These are phyloP conservation scores for Mamestra configurata DNA, from an alignment of 1,140 invertebrate species.

Conservation along the genomic window DNA sequence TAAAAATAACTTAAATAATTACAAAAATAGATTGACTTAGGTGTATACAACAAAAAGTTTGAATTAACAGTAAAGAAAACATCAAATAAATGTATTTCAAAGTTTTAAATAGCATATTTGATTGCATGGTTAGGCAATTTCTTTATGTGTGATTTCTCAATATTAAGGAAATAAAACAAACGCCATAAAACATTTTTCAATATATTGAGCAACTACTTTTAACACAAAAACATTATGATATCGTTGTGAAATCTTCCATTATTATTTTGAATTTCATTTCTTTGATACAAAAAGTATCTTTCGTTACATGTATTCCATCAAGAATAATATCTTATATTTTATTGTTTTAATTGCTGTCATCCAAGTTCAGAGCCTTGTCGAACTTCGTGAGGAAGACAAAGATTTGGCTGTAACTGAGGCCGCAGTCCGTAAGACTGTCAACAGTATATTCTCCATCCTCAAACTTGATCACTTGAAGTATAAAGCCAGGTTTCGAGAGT, in stretches of 20 bases:
- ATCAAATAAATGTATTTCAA: neutral
- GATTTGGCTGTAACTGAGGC: slow-evolving; percentile 45
- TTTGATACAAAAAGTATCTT: slow-evolving; percentile 18
- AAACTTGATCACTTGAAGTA: slow-evolving; percentile 46
- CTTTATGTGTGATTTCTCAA: slow-evolving; percentile 14
- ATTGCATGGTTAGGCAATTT: neutral
- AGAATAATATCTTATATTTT: slow-evolving; percentile 26
- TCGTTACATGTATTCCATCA: slow-evolving; percentile 19
- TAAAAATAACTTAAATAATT: slow-evolving; percentile 36
- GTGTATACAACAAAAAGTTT: slow-evolving; percentile 11
- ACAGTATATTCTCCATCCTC: slow-evolving; percentile 47
- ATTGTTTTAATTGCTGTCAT: slow-evolving; percentile 1
- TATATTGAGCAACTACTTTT: slow-evolving; percentile 33
- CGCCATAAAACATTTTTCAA: slow-evolving; percentile 32
- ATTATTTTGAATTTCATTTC: slow-evolving; percentile 1
- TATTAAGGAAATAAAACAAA: slow-evolving; percentile 18
- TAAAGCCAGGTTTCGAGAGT: slow-evolving; percentile 62
- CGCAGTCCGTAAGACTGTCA: slow-evolving; percentile 36
- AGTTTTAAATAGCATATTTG: slow-evolving; percentile 8
- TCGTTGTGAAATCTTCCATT: neutral
- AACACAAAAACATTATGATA: slow-evolving; percentile 9
- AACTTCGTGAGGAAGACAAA: slow-evolving; percentile 47
- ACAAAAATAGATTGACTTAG: slow-evolving; percentile 28
- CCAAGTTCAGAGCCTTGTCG: slow-evolving; percentile 29
- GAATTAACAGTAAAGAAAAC: neutral